Percentiles rank a stretch among this genome's conserved stretches.
Evolutionary conservation across 2,888 invertebrate species (phyloP).

Genomic region (Alcis repandata): DNA sequence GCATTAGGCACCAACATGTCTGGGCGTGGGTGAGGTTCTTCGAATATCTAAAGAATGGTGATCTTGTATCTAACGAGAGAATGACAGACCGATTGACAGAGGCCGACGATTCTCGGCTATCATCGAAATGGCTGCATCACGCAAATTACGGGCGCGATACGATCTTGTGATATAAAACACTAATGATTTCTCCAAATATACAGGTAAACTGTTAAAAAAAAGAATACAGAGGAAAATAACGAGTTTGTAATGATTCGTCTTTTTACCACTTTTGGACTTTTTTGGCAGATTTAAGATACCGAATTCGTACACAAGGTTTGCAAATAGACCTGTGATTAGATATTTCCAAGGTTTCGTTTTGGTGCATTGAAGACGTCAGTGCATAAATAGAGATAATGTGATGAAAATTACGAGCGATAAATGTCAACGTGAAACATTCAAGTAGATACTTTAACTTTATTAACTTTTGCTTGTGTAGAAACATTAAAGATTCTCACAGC

Average conservation of each 20-base stretch:
- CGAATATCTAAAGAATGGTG: constrained; percentile 53
- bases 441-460: no score
- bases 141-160: constrained; percentile 74
- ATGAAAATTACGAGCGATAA: no score
- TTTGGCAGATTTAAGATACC: no score
- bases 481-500: no score
- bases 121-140: constrained; percentile 80
- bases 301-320: no score
- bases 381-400: no score
- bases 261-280: no score
- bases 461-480: no score
- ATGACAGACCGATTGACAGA: constrained; percentile 69
- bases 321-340: no score
- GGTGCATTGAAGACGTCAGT: no score
- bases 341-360: no score
- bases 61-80: constrained; percentile 63
- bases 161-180: constrained; percentile 58
- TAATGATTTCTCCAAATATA: neutral
- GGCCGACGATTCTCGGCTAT: constrained; percentile 60
- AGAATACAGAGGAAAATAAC: neutral
- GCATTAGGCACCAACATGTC: constrained; percentile 74
- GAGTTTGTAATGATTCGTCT: neutral
- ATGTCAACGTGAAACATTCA: no score
- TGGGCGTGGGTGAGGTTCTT: constrained; percentile 73
- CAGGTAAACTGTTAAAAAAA: neutral